Percentiles rank a stretch among this genome's conserved stretches.
These are phyloP conservation scores for Sabatieria punctata DNA, from an alignment of 2,888 invertebrate genomes.

Conservation along the genomic window DNA sequence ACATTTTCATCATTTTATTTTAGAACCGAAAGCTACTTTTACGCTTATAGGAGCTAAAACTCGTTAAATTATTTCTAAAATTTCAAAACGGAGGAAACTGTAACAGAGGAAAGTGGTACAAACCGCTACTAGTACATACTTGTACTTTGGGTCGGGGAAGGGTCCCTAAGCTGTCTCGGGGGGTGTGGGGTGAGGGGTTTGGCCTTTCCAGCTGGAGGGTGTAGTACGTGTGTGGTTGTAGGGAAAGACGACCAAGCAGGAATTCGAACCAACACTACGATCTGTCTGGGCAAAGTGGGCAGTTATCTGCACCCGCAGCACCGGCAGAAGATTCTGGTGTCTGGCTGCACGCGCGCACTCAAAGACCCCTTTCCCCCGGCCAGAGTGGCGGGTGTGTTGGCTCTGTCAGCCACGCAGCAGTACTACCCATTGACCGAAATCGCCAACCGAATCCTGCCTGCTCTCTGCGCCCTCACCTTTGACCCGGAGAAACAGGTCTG, in stretches of 20 bases:
- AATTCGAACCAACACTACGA: slow-evolving; percentile 86
- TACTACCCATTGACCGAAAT: slow-evolving; percentile 79
- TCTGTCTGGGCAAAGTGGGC: slow-evolving; percentile 93
- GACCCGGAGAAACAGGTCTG: slow-evolving; percentile 86
- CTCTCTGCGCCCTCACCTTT: slow-evolving; percentile 71
- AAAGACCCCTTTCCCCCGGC: slow-evolving; percentile 86
- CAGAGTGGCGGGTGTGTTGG: slow-evolving; percentile 64
- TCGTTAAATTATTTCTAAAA: too few relatives aligned
- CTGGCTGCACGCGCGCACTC: slow-evolving; percentile 78
- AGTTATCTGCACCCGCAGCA: slow-evolving; percentile 83
- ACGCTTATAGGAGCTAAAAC: too few relatives aligned
- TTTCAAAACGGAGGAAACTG: too few relatives aligned
- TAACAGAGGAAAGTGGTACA: too few relatives aligned
- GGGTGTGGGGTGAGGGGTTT: too few relatives aligned
- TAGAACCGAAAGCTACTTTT: too few relatives aligned
- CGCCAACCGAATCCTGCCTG: slow-evolving; percentile 67
- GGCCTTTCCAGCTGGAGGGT: too few relatives aligned
- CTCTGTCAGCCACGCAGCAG: slow-evolving; percentile 76
- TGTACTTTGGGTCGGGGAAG: too few relatives aligned
- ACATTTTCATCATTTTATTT: too few relatives aligned
- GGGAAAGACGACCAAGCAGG: slow-evolving; percentile 41
- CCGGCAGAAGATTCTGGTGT: slow-evolving; percentile 78
- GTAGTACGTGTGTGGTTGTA: too few relatives aligned
- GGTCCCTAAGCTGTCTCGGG: too few relatives aligned
- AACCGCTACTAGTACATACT: too few relatives aligned